Evolutionary conservation across 2,113 vertebrate genomes (phyloP), one percentile per base, ranked within the genome.

Genomic region (Calyptomena viridis): DNA sequence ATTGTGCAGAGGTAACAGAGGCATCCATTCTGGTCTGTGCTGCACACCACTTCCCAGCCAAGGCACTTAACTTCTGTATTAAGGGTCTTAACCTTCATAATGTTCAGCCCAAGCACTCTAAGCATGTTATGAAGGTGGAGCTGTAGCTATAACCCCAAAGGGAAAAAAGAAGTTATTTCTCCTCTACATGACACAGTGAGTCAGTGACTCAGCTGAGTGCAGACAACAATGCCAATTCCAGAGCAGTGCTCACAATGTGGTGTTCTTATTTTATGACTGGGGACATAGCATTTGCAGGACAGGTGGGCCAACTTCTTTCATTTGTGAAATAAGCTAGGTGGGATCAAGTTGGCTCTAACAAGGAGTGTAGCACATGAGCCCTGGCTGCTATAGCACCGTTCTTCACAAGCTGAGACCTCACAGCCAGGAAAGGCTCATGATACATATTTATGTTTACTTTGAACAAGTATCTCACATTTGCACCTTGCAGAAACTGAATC

Each of bases 1-100:
- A 58, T 3, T n/a, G 52, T 22, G 35, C 67, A 96, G 84, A 84
- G n/a, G 37, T 58, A 63, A 76, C 33, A 93, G 84, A 97, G n/a
- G 17, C 33, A 67, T 92, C 84, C 52, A 37, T 80, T 83, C 53
- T 30, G 14, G 25, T 73, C 53, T 75, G 40, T 89, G 68, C 53
- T 60, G 16, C 35, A 72, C 44, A 39, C 35, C 19, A 15, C 33
- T 68, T 74, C 28, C 50, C 66, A 62, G n/a, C 12, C 55, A 56
- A 79, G 27, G 37, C 76, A 60, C 37, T 92, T 90, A 75, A 80
- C 50, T 46, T 80, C 63, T 35, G 14, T 76, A 52, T 44, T 24
- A 62, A 86, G n/a, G 59, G 56, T 84, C 74, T 89, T 55, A 53
- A 94, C 39, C 55, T 55, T 47, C 33, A 12, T 12, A 64, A 66